Conservation (phyloP, 2,888 invertebrate genomes). For the Priocnemis perturbator region DNA sequence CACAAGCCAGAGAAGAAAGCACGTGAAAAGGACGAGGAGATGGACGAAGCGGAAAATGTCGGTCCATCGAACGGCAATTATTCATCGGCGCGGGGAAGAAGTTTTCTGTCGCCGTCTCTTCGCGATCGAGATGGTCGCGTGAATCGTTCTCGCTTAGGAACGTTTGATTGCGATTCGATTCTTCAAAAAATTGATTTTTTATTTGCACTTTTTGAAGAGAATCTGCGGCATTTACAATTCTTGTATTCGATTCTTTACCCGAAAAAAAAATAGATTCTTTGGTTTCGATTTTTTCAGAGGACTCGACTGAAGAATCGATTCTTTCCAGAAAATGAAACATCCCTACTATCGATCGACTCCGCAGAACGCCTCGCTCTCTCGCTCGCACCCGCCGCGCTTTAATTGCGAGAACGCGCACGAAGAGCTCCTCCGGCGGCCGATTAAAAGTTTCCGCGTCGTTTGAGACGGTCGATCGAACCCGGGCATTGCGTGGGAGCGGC, state of each 20-base stretch:
- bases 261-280: no score
- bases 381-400: constrained; percentile 25
- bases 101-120: not conserved
- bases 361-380: not conserved
- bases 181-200: no score
- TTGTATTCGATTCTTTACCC: no score
- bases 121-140: no score
- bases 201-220: no score
- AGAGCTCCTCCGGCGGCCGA: constrained; percentile 26
- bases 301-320: not conserved
- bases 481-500: constrained; percentile 32
- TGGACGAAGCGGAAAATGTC: constrained; percentile 14
- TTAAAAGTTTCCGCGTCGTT: constrained; percentile 53
- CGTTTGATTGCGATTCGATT: no score
- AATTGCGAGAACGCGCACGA: constrained; percentile 34
- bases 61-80: constrained; percentile 24
- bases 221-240: no score
- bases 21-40: not conserved
- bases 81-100: constrained; percentile 12
- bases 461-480: constrained; percentile 23
- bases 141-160: no score
- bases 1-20: no score
- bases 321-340: no score
- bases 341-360: no score
- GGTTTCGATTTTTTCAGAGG: no score